Conservation (phyloP, 2,888 invertebrate genomes). For the Chrysotoxum bicinctum region DNA sequence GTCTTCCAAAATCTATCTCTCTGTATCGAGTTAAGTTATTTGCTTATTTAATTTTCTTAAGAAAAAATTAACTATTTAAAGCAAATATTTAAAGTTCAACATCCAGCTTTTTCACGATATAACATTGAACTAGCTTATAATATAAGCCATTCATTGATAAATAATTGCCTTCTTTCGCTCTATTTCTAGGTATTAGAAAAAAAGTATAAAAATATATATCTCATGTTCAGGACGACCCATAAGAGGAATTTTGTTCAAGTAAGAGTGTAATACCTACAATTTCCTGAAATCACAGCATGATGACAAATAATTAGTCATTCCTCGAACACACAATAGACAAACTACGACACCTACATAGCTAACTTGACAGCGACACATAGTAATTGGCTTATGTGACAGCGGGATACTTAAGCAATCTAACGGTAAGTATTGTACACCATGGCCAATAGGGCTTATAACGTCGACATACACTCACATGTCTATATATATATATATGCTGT, state of each 20-base stretch:
- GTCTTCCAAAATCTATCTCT: too few relatives aligned
- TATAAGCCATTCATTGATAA: too few relatives aligned
- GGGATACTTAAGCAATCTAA: slow-evolving; percentile 18
- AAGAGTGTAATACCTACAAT: slow-evolving; percentile 9
- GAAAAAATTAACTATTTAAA: too few relatives aligned
- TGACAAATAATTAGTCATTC: slow-evolving; percentile 55
- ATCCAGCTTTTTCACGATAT: too few relatives aligned
- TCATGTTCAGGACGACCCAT: too few relatives aligned
- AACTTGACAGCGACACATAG: neutral
- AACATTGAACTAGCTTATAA: too few relatives aligned
- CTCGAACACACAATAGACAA: neutral
- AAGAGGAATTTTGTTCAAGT: neutral
- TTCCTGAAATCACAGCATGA: slow-evolving; percentile 25
- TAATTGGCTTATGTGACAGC: slow-evolving; percentile 32
- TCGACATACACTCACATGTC: neutral
- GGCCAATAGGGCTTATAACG: slow-evolving; percentile 36
- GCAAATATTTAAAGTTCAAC: too few relatives aligned
- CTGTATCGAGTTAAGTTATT: too few relatives aligned
- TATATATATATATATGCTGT: neutral
- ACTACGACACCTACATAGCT: neutral
- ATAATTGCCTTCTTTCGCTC: too few relatives aligned
- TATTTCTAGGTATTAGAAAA: too few relatives aligned
- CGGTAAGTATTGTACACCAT: slow-evolving; percentile 28
- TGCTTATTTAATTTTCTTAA: too few relatives aligned
- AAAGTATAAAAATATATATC: neutral